Evolutionary conservation across 2,797 vertebrate genomes (phyloP), one percentile per base, ranked within the genome.

Genomic region (Glyptemys insculpta): DNA sequence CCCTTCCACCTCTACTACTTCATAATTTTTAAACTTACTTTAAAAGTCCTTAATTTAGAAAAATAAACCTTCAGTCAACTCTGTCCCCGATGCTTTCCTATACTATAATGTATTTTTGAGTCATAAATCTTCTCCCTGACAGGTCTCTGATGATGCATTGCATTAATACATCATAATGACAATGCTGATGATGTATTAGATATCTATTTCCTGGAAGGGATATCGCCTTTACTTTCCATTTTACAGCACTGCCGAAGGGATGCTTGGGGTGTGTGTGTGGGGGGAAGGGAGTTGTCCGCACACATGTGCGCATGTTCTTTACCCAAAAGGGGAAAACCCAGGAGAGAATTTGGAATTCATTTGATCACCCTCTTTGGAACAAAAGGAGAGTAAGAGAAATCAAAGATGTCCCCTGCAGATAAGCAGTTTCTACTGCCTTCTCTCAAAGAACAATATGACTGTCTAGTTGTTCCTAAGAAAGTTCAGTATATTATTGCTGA

Each of bases 111-210:
- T 95, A 95, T 93, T 98, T 97, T 90, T 91, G 78, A 87, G 87
- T 92, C 97, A 98, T 98, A 97, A 98, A 98, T 98, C 97, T 98
- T 95, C 86, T 53, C 57, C 81, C 91, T 97, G 98, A 97, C 97
- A 98, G 94, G 86, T 96, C 96, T 97, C 95, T 97, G 97, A 97
- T 98, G 98, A 98, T 98, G 90, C 96, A 97, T 98, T 97, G 95
- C 96, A 90, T 97, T 97, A 98, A 98, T 98, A 97, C 92, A 97
- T 98, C 97, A 97, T 97, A 95, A 97, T 97, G 98, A 98, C 98
- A 98, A 98, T 97, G 91, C 91, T 95, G 93, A 94, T 90, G 96
- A 98, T 97, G 93, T 94, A 97, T 97, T 96, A 97, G 91, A 81
- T 93, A 96, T 96, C 96, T 97, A 97, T 96, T 96, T 98, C 97